A percentile compares a stretch with the other conserved stretches of the same genome.
These are phyloP conservation scores for Myotis yumanensis DNA, from an alignment of 2,113 vertebrate genomes.

Conservation along the genomic window DNA sequence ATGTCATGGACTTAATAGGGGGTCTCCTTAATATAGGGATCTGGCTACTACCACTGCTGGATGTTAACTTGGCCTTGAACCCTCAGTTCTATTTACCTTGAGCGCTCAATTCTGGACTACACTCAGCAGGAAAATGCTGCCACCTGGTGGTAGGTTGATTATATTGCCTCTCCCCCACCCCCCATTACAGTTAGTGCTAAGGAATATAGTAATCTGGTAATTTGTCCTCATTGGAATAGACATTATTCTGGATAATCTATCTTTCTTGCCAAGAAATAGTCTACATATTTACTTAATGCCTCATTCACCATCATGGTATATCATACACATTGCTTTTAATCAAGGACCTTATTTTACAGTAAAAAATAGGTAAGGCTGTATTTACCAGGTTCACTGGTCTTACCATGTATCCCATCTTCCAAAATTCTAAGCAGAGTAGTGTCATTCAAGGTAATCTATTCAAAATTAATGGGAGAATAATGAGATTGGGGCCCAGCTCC, in stretches of 20 bases:
- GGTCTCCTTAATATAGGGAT: not conserved
- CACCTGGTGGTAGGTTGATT: conserved; percentile 48
- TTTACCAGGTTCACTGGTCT: not conserved
- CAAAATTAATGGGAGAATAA: not conserved
- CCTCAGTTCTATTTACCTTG: not conserved
- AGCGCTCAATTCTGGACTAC: not conserved
- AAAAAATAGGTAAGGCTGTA: not conserved
- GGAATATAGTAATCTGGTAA: not conserved
- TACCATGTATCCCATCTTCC: not conserved
- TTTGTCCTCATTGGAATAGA: not conserved
- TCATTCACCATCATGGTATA: not conserved
- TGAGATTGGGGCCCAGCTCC: not conserved
- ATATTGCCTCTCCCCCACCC: not conserved
- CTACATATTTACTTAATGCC: not conserved
- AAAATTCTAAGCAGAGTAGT: not conserved
- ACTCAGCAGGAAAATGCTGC: conserved; percentile 44
- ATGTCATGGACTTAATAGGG: not conserved
- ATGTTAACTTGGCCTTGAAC: not conserved
- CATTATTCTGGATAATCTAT: conserved; percentile 32
- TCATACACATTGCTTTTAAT: conserved; percentile 21
- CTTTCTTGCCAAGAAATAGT: conserved; percentile 7
- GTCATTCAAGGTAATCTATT: not conserved
- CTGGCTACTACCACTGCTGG: not conserved
- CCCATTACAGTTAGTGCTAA: not conserved
- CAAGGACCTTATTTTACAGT: not conserved